Conservation (phyloP, 2,888 invertebrate species). For the Spialia ferax region DNA sequence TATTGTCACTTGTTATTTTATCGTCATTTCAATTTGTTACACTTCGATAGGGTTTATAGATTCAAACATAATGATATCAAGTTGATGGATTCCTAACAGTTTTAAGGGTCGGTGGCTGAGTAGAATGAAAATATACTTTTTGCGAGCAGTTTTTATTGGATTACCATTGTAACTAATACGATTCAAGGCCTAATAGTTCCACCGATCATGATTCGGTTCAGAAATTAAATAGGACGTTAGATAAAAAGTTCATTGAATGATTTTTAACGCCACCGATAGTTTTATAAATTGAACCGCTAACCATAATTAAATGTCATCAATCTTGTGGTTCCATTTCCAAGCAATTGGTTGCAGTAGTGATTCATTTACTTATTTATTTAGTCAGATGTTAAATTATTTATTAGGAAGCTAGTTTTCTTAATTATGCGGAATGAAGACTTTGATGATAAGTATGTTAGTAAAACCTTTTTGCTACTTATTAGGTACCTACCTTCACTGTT, state of each 20-base stretch:
- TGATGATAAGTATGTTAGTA: background rate
- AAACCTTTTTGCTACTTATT: no score
- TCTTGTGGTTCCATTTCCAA: background rate
- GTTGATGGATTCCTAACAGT: constrained; percentile 22
- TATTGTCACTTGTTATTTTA: background rate
- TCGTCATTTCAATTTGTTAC: background rate
- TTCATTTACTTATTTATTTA: background rate
- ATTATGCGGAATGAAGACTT: background rate
- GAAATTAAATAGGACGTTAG: constrained; percentile 39
- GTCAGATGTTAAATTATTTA: no score
- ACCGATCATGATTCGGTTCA: constrained; percentile 66
- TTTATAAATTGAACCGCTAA: constrained; percentile 19
- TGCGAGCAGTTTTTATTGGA: constrained; percentile 59
- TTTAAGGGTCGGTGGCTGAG: constrained; percentile 24
- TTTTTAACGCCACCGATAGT: constrained; percentile 25
- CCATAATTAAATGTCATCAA: constrained; percentile 25
- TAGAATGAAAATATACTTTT: constrained; percentile 46
- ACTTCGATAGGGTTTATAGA: constrained; percentile 27
- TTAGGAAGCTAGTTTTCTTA: no score
- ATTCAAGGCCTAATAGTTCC: constrained; percentile 67
- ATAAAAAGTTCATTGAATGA: constrained; percentile 29
- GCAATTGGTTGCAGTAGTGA: background rate
- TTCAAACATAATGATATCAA: constrained; percentile 23
- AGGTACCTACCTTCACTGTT: no score
- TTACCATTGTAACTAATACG: constrained; percentile 58